Evolutionary conservation across 2,888 invertebrate species (phyloP).

Genomic region (Bombylius discolor): DNA sequence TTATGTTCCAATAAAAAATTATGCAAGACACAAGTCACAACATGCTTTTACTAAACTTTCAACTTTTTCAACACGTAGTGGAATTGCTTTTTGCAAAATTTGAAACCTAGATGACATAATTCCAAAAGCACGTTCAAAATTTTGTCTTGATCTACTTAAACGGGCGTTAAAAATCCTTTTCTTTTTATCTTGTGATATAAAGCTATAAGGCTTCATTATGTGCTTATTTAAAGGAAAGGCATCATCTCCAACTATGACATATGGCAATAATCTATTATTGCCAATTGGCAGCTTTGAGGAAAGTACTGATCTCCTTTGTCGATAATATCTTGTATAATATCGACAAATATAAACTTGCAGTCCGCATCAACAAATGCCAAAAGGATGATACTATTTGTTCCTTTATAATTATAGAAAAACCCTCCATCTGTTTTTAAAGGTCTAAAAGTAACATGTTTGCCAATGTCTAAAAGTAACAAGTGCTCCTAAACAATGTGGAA

Average conservation of each 20-base stretch:
- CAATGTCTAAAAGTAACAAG: too few relatives aligned
- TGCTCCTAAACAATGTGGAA: background rate
- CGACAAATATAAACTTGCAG: background rate
- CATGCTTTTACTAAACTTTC: constrained; percentile 12
- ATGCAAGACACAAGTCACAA: constrained; percentile 15
- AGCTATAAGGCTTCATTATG: background rate
- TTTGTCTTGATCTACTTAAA: constrained; percentile 12
- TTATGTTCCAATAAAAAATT: constrained; percentile 10
- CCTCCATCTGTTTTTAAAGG: background rate
- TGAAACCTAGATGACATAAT: constrained; percentile 20
- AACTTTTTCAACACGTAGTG: constrained; percentile 12
- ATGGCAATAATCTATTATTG: background rate
- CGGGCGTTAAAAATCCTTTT: constrained; percentile 13
- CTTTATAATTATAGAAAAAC: background rate
- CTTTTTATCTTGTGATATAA: background rate
- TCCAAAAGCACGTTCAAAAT: constrained; percentile 13
- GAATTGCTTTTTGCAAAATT: constrained; percentile 18
- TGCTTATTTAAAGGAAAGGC: background rate
- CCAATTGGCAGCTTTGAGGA: background rate
- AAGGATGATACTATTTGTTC: background rate
- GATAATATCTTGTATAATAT: background rate
- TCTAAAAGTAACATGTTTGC: background rate
- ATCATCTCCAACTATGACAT: background rate
- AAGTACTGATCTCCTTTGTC: background rate
- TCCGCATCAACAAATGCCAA: background rate